These are phyloP conservation scores for Holacanthus passer DNA, from an alignment of 2,113 vertebrate genomes.

Conservation along the genomic window DNA sequence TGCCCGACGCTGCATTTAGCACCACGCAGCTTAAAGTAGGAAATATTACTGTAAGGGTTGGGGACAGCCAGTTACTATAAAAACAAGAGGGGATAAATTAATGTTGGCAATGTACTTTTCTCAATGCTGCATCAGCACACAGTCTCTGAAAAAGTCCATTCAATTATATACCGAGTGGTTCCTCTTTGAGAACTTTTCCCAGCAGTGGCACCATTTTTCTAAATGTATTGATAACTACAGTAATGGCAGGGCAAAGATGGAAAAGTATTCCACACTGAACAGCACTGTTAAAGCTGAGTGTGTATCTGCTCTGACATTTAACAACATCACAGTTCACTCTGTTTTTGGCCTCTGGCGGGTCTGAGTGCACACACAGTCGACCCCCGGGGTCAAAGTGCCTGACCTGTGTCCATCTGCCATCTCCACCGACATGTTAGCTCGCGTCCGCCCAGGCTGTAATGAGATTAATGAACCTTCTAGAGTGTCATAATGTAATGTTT, in stretches of 20 bases:
- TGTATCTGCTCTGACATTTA: not conserved
- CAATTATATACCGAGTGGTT: constrained; percentile 53
- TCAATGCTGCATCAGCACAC: constrained; percentile 48
- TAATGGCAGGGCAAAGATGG: not conserved
- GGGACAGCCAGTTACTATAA: constrained; percentile 30
- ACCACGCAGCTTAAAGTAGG: constrained; percentile 2
- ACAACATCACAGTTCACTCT: not conserved
- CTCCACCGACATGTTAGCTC: constrained; percentile 16
- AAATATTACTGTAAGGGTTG: not conserved
- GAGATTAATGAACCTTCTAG: constrained; percentile 57
- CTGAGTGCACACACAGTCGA: constrained; percentile 1
- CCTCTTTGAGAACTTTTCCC: constrained; percentile 28
- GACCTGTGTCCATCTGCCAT: constrained; percentile 44
- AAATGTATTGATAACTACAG: constrained; percentile 12
- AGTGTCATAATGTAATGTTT: constrained; percentile 62
- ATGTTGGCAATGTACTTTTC: constrained; percentile 26
- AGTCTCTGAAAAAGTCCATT: constrained; percentile 15
- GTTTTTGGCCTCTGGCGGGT: constrained; percentile 1
- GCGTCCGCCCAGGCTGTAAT: constrained; percentile 49
- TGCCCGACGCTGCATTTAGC: not conserved
- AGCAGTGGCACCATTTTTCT: not conserved
- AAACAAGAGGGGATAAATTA: constrained; percentile 35
- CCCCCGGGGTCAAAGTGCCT: constrained; percentile 23
- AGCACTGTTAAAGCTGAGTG: not conserved
- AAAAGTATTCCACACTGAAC: not conserved